Evolutionary conservation across 1,140 invertebrate genomes (phyloP).

Genomic region (Reticulitermes speratus): DNA sequence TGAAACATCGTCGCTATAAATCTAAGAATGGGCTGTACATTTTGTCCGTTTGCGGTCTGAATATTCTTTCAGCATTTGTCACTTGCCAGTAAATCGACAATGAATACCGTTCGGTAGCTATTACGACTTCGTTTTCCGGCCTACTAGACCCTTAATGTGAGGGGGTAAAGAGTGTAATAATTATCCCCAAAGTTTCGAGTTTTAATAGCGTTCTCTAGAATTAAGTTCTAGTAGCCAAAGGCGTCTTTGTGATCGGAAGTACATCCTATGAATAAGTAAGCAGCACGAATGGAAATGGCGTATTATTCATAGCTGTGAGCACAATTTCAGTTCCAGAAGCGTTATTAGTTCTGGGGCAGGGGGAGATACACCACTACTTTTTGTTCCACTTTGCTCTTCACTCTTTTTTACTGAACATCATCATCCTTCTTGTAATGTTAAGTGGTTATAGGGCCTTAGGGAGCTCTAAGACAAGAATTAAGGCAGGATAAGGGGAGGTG

Average conservation of each 20-base stretch:
- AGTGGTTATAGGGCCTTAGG: slow-evolving; percentile 3
- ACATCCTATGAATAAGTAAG: slow-evolving; percentile 2
- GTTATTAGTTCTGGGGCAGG: neutral
- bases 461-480: neutral
- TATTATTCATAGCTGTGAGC: neutral
- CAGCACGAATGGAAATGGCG: neutral
- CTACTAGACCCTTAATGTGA: neutral
- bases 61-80: no score
- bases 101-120: neutral
- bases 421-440: slow-evolving; percentile 13
- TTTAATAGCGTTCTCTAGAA: neutral
- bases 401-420: neutral
- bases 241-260: neutral
- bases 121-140: neutral
- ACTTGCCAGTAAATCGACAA: neutral
- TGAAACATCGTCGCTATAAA: no score
- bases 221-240: neutral
- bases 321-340: neutral
- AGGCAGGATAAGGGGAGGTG: neutral
- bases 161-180: neutral
- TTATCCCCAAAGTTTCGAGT: neutral
- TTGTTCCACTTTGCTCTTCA: neutral
- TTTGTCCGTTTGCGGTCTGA: no score
- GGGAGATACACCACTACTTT: neutral
- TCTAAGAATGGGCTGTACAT: no score